Conservation (phyloP, 2,888 invertebrate species). For the Automeris io region DNA sequence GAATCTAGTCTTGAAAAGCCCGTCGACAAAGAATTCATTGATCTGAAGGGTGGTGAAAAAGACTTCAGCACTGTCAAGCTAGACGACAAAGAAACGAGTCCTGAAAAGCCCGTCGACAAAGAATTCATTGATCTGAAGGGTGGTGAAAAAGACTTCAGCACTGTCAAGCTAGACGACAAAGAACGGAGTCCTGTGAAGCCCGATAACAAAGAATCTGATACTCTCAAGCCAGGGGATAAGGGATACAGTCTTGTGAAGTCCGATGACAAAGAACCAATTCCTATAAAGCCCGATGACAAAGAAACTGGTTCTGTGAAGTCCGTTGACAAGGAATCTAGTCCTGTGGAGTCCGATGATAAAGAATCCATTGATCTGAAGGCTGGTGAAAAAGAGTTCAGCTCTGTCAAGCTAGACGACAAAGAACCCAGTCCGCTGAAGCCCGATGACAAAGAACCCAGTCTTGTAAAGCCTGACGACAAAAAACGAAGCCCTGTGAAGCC, state of each 20-base stretch:
- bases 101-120: slow-evolving; percentile 5
- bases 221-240: not conserved
- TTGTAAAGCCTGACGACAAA: no score
- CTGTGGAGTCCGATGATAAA: no score
- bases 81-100: slow-evolving; percentile 9
- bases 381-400: no score
- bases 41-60: slow-evolving; percentile 3
- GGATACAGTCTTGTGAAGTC: not conserved
- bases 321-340: not conserved
- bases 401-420: no score
- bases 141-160: no score
- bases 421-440: no score
- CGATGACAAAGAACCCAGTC: no score
- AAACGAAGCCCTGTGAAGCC: no score
- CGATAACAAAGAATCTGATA: slow-evolving; percentile 5
- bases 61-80: not conserved
- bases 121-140: no score
- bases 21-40: not conserved
- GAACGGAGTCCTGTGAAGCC: not conserved
- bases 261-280: slow-evolving; percentile 5
- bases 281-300: slow-evolving; percentile 5
- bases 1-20: not conserved
- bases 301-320: not conserved
- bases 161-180: slow-evolving; percentile 6
- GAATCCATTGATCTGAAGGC: not conserved